These are phyloP conservation scores for Paracentrotus lividus DNA, from an alignment of 53 echinoderm and acorn worm genomes.

Conservation along the genomic window DNA sequence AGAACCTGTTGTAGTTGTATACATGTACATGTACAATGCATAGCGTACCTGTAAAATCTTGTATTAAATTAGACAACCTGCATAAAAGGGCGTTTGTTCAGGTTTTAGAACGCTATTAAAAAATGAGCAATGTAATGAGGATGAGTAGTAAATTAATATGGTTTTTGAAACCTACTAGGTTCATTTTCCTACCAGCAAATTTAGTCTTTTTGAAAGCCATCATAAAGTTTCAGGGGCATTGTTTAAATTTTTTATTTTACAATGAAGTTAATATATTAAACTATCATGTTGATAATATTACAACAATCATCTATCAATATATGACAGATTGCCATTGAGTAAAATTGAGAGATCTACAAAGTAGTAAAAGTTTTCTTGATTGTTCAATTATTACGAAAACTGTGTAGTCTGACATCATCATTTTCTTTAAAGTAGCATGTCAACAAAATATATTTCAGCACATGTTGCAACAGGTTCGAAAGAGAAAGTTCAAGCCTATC, in stretches of 20 bases:
- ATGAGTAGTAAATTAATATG: not conserved
- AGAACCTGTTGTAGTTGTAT: not conserved
- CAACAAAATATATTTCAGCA: not conserved
- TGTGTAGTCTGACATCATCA: not conserved
- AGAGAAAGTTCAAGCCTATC: constrained; percentile 9
- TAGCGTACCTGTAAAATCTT: not conserved
- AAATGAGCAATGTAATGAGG: not conserved
- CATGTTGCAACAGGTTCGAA: constrained; percentile 6
- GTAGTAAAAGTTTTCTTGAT: too few relatives aligned
- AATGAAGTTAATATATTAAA: not conserved
- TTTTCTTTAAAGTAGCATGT: not conserved
- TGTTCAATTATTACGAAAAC: too few relatives aligned
- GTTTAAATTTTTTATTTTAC: not conserved
- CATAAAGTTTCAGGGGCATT: not conserved
- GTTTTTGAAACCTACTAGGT: not conserved
- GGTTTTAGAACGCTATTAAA: not conserved
- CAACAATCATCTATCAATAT: not conserved
- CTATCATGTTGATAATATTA: not conserved
- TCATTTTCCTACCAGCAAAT: not conserved
- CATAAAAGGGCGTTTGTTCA: not conserved
- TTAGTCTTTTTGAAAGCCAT: not conserved
- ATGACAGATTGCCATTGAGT: not conserved
- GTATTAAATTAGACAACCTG: not conserved
- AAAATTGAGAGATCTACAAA: too few relatives aligned
- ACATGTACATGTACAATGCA: not conserved